Conservation (phyloP, 2,888 invertebrate species). For the Tipula vernalis region DNA sequence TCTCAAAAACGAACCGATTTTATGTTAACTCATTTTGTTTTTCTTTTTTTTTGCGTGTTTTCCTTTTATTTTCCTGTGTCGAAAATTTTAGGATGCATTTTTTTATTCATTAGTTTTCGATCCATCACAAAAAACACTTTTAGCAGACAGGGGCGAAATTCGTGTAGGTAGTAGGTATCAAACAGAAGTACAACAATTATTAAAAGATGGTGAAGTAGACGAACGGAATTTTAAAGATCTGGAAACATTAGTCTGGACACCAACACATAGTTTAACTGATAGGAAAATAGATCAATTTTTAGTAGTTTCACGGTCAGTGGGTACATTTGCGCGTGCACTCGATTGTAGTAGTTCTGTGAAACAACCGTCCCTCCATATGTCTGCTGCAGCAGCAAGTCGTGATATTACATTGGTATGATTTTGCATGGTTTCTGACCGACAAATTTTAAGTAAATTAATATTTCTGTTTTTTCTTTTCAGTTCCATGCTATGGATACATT, state of each 20-base stretch:
- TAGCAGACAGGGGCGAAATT: constrained; percentile 97
- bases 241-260: constrained; percentile 92
- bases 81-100: constrained; percentile 77
- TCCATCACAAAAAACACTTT: constrained; percentile 94
- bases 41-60: background rate
- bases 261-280: constrained; percentile 81
- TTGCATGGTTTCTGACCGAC: constrained; percentile 13
- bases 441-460: constrained; percentile 13
- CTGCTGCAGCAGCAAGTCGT: constrained; percentile 95
- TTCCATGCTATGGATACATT: constrained; percentile 98
- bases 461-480: constrained; percentile 34
- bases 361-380: constrained; percentile 97
- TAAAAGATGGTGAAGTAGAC: constrained; percentile 55
- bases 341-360: constrained; percentile 98
- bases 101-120: constrained; percentile 99
- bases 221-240: constrained; percentile 59
- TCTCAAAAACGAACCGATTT: background rate
- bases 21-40: constrained; percentile 18
- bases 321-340: constrained; percentile 95
- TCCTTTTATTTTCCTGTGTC: background rate
- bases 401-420: constrained; percentile 80
- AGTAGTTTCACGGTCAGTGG: constrained; percentile 86
- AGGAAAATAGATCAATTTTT: constrained; percentile 98
- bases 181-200: constrained; percentile 76
- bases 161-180: constrained; percentile 89